Evolutionary conservation across 1,140 invertebrate genomes (phyloP).

Genomic region (Sycobia sp.): DNA sequence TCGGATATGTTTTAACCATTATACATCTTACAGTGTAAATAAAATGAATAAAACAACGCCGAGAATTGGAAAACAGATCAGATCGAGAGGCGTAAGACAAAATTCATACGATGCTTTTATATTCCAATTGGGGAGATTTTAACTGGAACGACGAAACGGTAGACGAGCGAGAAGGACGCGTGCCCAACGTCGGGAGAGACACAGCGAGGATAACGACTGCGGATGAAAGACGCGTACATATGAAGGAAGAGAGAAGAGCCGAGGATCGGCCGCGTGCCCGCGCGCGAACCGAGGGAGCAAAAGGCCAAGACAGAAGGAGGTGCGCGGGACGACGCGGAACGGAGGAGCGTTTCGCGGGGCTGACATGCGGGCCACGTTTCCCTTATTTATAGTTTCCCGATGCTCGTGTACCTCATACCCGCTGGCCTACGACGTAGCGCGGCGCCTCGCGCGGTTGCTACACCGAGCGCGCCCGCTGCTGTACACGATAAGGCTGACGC

Average conservation of each 20-base stretch:
- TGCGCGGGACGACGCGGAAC: too few species aligned
- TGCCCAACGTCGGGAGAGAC: neutral
- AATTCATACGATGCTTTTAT: too few species aligned
- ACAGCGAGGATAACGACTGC: conserved; percentile 16
- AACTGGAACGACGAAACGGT: too few species aligned
- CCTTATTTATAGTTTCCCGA: conserved; percentile 63
- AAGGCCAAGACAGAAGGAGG: conserved; percentile 7
- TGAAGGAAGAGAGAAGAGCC: conserved; percentile 6
- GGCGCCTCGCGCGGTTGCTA: too few species aligned
- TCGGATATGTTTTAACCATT: too few species aligned
- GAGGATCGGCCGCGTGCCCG: too few species aligned
- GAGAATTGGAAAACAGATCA: neutral
- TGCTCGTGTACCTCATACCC: conserved; percentile 64
- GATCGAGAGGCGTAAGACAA: neutral
- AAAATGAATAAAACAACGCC: too few species aligned
- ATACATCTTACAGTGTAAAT: too few species aligned
- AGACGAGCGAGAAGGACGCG: neutral
- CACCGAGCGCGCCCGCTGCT: too few species aligned
- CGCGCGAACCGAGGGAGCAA: neutral
- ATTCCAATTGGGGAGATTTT: too few species aligned
- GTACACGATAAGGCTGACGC: conserved; percentile 58
- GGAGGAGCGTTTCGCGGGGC: conserved; percentile 32
- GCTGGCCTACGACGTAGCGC: conserved; percentile 44
- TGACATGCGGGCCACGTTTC: conserved; percentile 59
- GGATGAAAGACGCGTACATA: neutral